Evolutionary conservation across 2,888 invertebrate species (phyloP).

Genomic region (Chesias legatella): DNA sequence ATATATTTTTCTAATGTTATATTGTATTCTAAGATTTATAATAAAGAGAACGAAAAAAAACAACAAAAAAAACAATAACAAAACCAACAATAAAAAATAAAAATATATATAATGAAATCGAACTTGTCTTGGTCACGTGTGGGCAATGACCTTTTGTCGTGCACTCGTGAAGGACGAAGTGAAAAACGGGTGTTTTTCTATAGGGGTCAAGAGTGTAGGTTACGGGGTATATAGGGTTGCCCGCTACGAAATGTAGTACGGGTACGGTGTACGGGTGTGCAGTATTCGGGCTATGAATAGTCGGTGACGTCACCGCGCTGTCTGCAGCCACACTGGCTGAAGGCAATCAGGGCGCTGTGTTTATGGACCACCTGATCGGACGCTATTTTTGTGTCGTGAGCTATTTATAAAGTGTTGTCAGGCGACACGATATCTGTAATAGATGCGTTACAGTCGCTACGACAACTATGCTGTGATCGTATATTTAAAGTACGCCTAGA

Average conservation of each 20-base stretch:
- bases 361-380: conserved; percentile 59
- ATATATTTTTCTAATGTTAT: conserved; percentile 77
- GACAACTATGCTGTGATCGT: conserved; percentile 17
- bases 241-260: conserved; percentile 26
- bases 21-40: conserved; percentile 78
- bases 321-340: conserved; percentile 60
- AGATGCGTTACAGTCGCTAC: conserved; percentile 20
- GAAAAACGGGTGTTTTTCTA: conserved; percentile 43
- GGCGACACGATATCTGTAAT: conserved; percentile 25
- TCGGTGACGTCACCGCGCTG: conserved; percentile 55
- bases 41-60: conserved; percentile 77
- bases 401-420: conserved; percentile 42
- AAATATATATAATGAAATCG: conserved; percentile 35
- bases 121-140: conserved; percentile 35
- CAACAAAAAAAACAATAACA: conserved; percentile 53
- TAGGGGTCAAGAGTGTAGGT: conserved; percentile 60
- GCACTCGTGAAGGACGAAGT: conserved; percentile 31
- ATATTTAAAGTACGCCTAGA: too few species aligned
- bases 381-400: conserved; percentile 42
- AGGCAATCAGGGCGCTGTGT: conserved; percentile 58
- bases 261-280: too few species aligned
- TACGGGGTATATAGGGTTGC: conserved; percentile 58
- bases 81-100: conserved; percentile 42
- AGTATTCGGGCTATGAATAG: conserved; percentile 44
- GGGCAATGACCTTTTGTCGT: conserved; percentile 9